A percentile compares a stretch with the other conserved stretches of the same genome.
Conservation (phyloP, 1,140 invertebrate species). For the Octopus sinensis region DNA sequence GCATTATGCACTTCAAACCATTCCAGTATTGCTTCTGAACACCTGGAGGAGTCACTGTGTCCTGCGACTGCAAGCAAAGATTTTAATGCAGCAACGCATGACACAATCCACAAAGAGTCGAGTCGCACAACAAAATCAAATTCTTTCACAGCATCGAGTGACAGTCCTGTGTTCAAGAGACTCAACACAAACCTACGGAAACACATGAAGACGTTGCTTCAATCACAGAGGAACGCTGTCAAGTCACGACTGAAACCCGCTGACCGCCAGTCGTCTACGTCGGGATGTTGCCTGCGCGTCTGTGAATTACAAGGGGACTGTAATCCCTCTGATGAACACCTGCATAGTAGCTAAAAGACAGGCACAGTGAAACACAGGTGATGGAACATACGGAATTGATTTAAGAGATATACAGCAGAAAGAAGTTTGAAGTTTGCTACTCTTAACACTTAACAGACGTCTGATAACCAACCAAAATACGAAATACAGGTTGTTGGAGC, state of each 20-base stretch:
- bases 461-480: no score
- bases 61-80: background rate
- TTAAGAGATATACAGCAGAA: no score
- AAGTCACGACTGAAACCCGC: background rate
- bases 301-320: slow-evolving; percentile 2
- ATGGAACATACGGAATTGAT: no score
- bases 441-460: no score
- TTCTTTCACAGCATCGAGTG: background rate
- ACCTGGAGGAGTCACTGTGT: background rate
- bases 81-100: background rate
- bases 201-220: slow-evolving; percentile 2
- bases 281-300: background rate
- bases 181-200: background rate
- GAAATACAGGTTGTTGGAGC: no score
- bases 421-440: no score
- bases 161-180: slow-evolving; percentile 12
- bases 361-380: no score
- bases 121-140: slow-evolving; percentile 7
- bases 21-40: background rate
- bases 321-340: background rate
- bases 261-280: background rate
- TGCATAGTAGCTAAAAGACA: background rate
- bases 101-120: background rate
- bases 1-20: slow-evolving; percentile 4
- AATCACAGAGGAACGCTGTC: background rate